Percentiles rank a stretch among this genome's conserved stretches.
phyloP scores from a whole-genome alignment of 1,140 invertebrate species.

The Myzus persicae region DNA sequence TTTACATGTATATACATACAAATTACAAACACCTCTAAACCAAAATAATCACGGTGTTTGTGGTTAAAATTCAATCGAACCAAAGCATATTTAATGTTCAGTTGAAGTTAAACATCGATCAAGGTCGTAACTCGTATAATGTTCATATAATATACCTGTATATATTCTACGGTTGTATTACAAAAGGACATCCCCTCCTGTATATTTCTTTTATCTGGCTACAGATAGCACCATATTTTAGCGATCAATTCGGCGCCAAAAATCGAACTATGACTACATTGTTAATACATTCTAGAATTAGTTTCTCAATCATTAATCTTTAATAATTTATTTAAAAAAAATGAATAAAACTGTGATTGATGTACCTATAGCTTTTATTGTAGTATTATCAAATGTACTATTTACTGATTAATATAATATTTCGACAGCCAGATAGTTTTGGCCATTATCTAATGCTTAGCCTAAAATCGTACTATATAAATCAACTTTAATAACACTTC shows the following conservation, averaged over 20 bases:
- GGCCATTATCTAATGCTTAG: neutral
- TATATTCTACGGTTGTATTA: neutral
- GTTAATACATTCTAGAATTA: neutral
- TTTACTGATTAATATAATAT: neutral
- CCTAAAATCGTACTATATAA: neutral
- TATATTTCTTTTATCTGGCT: neutral
- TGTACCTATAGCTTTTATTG: neutral
- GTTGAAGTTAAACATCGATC: slow-evolving; percentile 27
- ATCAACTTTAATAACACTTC: neutral
- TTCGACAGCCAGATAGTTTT: neutral
- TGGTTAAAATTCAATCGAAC: slow-evolving; percentile 23
- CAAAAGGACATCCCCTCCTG: slow-evolving; percentile 1
- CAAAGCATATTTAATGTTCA: slow-evolving; percentile 5
- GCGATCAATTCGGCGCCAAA: neutral
- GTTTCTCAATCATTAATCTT: slow-evolving; percentile 9
- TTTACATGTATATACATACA: neutral
- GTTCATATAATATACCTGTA: neutral
- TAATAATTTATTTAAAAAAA: neutral
- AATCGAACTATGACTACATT: neutral
- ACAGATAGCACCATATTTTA: neutral
- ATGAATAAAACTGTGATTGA: neutral
- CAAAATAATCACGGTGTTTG: neutral
- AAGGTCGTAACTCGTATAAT: slow-evolving; percentile 30
- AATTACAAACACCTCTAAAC: neutral
- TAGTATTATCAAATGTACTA: neutral